Evolutionary conservation across 2,797 vertebrate genomes (phyloP), one percentile per base, ranked within the genome.

Genomic region (Telmatherina bonti): DNA sequence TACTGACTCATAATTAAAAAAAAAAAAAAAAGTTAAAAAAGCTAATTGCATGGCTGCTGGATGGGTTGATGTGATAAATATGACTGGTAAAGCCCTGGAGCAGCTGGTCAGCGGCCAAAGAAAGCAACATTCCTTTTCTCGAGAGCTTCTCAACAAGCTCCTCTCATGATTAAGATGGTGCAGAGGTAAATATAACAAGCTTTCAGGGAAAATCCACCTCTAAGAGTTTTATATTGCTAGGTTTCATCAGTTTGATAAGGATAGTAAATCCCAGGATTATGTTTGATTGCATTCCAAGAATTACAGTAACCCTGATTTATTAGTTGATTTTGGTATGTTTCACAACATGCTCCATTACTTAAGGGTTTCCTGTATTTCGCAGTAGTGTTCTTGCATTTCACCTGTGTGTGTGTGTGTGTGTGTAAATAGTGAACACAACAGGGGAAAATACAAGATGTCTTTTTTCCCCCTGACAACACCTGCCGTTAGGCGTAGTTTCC

Each of bases 121-220:
- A 76, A 76, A 87, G 59, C 66, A 29, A 49, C 36, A 75, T 88
- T 86, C 76, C 62, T 78, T 22, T 1, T 33, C 67, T 72, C 31
- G 1, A 71, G 70, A 75, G 59, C 47, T 69, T 74, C 72, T 73
- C 63, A 62, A 69, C 57, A 67, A 67, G 43, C 75, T 90, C 45
- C 77, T 81, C 61, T 74, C 16, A 11, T 79, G 65, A 80, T 82
- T 85, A 78, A 70, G 76, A 82, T 72, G 58, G 74, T 64, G 63
- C 8, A 22, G 59, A 31, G 70, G 74, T 75, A 79, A 70, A 84
- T 74, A 75, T 83, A 15, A 31, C 27, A 49, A 51, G 64, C 67
- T 79, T 74, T 60, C 61, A 62, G 67, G 33, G 47, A 45, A 64
- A 80, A 74, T 62, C 67, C 61, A n/a, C 16, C 47, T 47, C 5